phyloP scores from a whole-genome alignment of 2,888 invertebrate species.

The Agonopterix subpropinquella region DNA sequence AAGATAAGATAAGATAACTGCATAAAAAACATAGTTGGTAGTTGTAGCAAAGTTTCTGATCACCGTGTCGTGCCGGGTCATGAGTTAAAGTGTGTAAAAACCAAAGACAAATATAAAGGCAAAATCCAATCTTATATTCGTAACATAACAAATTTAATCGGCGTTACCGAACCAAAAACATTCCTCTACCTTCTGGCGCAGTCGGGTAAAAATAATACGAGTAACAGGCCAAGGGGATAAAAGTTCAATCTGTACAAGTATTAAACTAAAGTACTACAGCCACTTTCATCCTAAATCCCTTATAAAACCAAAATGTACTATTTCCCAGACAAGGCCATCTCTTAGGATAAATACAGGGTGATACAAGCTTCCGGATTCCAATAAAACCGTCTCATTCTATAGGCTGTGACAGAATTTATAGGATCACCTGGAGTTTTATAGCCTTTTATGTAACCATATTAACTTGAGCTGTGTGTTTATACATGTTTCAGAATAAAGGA shows the following conservation, averaged over 20 bases:
- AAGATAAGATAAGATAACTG: no score
- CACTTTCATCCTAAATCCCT: not conserved
- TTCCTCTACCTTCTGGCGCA: no score
- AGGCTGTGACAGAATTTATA: conserved; percentile 22
- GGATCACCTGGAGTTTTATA: conserved; percentile 23
- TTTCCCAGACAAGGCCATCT: not conserved
- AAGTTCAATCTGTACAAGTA: not conserved
- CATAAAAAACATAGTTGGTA: no score
- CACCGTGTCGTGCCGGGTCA: no score
- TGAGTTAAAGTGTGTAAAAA: no score
- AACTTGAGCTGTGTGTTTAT: not conserved
- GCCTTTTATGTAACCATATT: not conserved
- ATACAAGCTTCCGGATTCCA: conserved; percentile 1
- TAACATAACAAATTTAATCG: no score
- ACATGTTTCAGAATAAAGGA: not conserved
- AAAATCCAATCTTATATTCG: no score
- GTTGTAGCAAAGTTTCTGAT: no score
- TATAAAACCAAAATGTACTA: not conserved
- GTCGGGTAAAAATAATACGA: no score
- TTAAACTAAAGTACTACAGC: not conserved
- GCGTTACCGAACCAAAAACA: no score
- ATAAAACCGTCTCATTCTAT: conserved; percentile 1
- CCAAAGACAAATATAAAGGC: no score
- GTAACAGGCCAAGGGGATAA: not conserved
- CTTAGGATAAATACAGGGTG: not conserved